Evolutionary conservation across 2,797 vertebrate genomes (phyloP).

Genomic region (Oreortyx pictus): DNA sequence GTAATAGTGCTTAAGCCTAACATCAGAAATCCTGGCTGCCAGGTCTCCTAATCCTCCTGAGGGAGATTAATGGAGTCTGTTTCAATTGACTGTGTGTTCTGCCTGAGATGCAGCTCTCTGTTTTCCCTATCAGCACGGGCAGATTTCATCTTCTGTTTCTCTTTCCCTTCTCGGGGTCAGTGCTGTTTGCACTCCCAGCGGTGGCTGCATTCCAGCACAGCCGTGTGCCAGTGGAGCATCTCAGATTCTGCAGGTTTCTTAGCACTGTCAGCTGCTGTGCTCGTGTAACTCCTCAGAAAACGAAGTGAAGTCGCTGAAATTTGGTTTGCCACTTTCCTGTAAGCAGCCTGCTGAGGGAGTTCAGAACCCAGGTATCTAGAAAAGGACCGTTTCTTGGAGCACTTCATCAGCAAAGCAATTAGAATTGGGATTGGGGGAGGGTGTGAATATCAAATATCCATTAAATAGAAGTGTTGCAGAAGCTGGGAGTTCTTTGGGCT

Average conservation of each 20-base stretch:
- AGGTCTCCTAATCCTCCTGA: conserved; percentile 4
- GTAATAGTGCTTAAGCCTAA: conserved; percentile 2
- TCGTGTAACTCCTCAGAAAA: not conserved
- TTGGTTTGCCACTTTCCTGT: not conserved
- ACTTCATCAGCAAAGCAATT: not conserved
- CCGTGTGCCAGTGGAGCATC: not conserved
- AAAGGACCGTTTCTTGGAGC: not conserved
- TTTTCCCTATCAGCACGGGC: not conserved
- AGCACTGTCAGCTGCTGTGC: not conserved
- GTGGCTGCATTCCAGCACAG: not conserved
- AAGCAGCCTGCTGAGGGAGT: not conserved
- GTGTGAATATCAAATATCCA: too few species aligned
- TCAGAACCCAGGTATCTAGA: not conserved
- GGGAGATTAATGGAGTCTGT: not conserved
- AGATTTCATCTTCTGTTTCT: not conserved
- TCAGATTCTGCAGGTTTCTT: not conserved
- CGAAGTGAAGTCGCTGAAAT: not conserved
- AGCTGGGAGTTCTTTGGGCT: too few species aligned
- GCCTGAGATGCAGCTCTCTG: not conserved
- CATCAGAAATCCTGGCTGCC: conserved; percentile 35
- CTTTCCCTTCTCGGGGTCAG: not conserved
- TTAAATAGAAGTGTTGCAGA: too few species aligned
- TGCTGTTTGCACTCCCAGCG: not conserved
- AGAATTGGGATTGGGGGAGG: not conserved
- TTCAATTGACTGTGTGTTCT: not conserved